Base-by-base conservation (phyloP, 2,113 vertebrate genomes). In the Poecilia latipinna region DNA sequence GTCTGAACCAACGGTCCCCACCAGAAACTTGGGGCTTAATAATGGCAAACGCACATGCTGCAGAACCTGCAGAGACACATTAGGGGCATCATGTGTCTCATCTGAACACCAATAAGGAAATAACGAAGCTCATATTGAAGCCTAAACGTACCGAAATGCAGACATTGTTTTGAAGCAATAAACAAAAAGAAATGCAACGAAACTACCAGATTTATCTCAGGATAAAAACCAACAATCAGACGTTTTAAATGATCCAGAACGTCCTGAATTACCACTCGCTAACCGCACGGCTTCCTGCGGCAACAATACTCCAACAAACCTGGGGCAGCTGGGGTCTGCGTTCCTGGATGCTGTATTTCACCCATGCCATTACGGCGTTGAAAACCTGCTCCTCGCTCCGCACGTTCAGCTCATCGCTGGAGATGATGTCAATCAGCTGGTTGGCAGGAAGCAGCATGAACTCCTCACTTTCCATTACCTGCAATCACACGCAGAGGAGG, bases 391-490 rank as follows among this genome's bases (percentile, higher is more conserved):
- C 98, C 71, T 99, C 98, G 0, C 98, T 99, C 48, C 97, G 97
- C 57, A 99, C 98, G 0, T 99, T 99, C 26, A 99, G 92, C 93
- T 99, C 98, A 2, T 99, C 98, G 24, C 98, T 99, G 79, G 98
- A 99, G 86, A 99, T 99, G 24, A 99, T 99, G 90, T 99, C 98
- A 67, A 99, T 99, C 75, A 99, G 93, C 88, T 99, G 98, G 84
- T 99, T 99, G 89, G 98, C 96, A 76, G 98, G 98, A 61, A 99
- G 95, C 77, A 99, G 91, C 98, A 99, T 99, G 90, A 99, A 99
- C 91, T 99, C 98, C 86, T 99, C 98, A 75, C 98, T 99, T 89
- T 99, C 98, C 98, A 99, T 99, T 22, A 99, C 97, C 97, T 99
- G 42, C 0, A 63, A 75, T 29, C 67, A 35, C 0, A 61, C 35